Evolutionary conservation across 2,797 vertebrate species (phyloP), one percentile per base, ranked within the genome.

Genomic region (Apogon talboti): DNA sequence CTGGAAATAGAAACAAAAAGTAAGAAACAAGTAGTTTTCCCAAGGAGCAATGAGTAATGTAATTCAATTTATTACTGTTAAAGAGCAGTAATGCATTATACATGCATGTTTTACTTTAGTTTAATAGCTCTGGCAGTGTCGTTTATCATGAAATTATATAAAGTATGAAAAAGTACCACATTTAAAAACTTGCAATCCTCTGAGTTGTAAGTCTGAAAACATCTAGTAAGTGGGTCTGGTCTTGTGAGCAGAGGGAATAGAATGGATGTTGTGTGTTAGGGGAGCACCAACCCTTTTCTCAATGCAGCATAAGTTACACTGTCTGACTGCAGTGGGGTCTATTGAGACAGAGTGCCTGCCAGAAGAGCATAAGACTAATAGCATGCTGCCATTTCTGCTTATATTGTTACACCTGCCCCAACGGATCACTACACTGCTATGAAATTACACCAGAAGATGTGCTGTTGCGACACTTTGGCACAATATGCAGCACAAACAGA

Each of bases 281-380:
- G 74, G 62, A 86, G 63, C 69, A 50, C 46, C 68, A 60, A 49
- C 46, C 65, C 54, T 78, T 78, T 78, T 82, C 77, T 83, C 84
- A 66, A 54, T 76, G 76, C 80, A 55, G 80, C 69, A 84, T 76
- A 83, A 78, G 74, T 76, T 81, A 48, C 85, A 79, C 71, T 40
- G 62, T 83, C 77, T 88, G 81, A 82, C 83, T 88, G 80, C 78
- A 51, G 67, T 48, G 74, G 67, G 74, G 54, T 86, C 81, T 84
- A 84, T 79, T 86, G 87, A 86, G 86, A 91, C 84, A 85, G 64
- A 90, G 79, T 77, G 83, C 57, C 87, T 83, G 86, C 76, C 82
- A 86, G 74, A 76, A 53, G 76, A 87, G 83, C 76, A 67, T 7
- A 89, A 79, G 84, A 90, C 79, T 84, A 88, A 90, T 87, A 88